These are phyloP conservation scores for Malurus alboscapulatus DNA, from an alignment of 2,113 vertebrate species.

Conservation along the genomic window DNA sequence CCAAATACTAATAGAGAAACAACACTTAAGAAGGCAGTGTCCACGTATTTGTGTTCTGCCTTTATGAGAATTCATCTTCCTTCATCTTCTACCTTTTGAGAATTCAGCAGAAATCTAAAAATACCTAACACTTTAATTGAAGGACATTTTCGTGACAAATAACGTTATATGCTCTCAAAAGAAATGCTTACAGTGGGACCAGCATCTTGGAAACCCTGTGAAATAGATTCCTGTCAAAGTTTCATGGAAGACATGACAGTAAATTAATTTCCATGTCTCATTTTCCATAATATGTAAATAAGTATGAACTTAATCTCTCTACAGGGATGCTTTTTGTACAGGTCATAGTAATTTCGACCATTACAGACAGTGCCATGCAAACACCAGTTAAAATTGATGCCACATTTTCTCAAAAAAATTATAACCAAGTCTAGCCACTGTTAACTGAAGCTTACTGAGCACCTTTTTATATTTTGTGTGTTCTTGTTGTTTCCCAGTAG, in stretches of 20 bases:
- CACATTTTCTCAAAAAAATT: background rate
- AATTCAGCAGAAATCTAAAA: background rate
- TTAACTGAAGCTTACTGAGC: background rate
- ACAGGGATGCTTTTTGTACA: background rate
- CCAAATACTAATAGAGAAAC: background rate
- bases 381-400: background rate
- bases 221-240: background rate
- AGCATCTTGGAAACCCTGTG: background rate
- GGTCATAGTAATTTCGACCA: background rate
- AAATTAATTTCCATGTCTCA: background rate
- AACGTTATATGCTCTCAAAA: background rate
- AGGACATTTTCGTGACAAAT: background rate
- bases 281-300: background rate
- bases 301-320: background rate
- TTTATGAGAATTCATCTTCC: background rate
- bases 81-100: background rate
- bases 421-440: background rate
- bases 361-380: background rate
- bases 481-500: background rate
- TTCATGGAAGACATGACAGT: background rate
- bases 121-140: background rate
- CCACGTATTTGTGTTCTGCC: background rate
- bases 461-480: background rate
- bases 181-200: background rate
- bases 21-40: background rate